Evolutionary conservation across 2,113 vertebrate species (phyloP).

Genomic region (Arenaria interpres): DNA sequence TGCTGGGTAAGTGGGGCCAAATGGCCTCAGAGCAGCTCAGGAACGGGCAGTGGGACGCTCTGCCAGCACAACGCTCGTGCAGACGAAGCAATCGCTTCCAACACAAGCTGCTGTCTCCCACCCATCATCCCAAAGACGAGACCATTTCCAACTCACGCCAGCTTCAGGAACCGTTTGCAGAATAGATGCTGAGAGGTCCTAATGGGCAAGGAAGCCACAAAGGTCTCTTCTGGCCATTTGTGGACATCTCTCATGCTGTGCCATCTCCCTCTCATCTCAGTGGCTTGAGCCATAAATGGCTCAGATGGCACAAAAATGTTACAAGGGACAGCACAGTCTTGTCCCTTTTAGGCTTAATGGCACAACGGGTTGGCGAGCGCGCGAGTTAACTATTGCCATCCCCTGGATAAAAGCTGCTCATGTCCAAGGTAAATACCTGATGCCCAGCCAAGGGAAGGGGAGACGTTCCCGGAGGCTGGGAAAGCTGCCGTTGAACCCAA

Average conservation of each 20-base stretch:
- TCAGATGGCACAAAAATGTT: background rate
- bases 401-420: background rate
- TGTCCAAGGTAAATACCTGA: background rate
- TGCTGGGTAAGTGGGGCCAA: background rate
- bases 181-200: background rate
- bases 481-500: background rate
- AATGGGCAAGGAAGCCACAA: background rate
- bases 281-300: background rate
- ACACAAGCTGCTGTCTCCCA: background rate
- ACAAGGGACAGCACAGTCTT: background rate
- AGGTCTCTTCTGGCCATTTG: background rate
- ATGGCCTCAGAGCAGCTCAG: background rate
- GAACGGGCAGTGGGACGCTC: background rate
- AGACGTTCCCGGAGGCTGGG: background rate
- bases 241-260: background rate
- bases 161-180: background rate
- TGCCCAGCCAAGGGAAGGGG: background rate
- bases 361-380: fast-evolving
- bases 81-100: background rate
- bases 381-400: background rate
- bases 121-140: background rate
- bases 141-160: fast-evolving
- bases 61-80: background rate
- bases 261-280: background rate
- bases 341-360: background rate